Evolutionary conservation across 2,797 vertebrate genomes (phyloP).

Genomic region (Pseudochaenichthys georgianus): DNA sequence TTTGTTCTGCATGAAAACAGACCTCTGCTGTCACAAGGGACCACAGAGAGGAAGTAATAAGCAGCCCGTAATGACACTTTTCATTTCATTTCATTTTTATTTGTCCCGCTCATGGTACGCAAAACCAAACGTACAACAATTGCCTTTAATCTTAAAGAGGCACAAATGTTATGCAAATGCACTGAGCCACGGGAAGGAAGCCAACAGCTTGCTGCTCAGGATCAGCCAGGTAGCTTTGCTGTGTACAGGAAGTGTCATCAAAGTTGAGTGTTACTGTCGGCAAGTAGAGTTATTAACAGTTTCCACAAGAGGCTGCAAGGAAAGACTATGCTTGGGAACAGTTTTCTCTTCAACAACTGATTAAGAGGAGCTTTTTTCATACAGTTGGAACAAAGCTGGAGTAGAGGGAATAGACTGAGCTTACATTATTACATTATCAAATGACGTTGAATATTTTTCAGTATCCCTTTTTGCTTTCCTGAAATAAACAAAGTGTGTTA

Average conservation of each 20-base stretch:
- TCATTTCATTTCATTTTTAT: no score
- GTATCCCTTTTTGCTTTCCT: neutral
- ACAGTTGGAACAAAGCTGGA: neutral
- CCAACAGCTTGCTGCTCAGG: constrained; percentile 15
- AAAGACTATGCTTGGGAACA: neutral
- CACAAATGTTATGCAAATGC: constrained; percentile 9
- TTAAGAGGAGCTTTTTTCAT: neutral
- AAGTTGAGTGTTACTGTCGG: neutral
- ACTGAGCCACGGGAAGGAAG: constrained; percentile 22
- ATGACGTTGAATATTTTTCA: neutral
- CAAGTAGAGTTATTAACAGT: neutral
- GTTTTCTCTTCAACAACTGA: constrained; percentile 5
- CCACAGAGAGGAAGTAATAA: constrained; percentile 62
- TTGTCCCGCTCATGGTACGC: no score
- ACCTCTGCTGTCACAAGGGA: constrained; percentile 44
- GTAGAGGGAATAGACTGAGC: neutral
- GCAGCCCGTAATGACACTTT: constrained; percentile 53
- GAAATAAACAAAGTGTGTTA: constrained; percentile 10
- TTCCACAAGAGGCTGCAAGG: neutral
- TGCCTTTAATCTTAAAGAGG: constrained; percentile 39
- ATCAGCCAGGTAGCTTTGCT: constrained; percentile 30
- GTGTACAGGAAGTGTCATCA: constrained; percentile 10
- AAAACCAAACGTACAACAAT: no score
- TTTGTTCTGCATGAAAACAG: constrained; percentile 51
- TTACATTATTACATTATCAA: neutral